Percentiles rank a stretch among this genome's conserved stretches.
phyloP scores from a whole-genome alignment of 2,888 invertebrate species.

The Drosophila emarginata region DNA sequence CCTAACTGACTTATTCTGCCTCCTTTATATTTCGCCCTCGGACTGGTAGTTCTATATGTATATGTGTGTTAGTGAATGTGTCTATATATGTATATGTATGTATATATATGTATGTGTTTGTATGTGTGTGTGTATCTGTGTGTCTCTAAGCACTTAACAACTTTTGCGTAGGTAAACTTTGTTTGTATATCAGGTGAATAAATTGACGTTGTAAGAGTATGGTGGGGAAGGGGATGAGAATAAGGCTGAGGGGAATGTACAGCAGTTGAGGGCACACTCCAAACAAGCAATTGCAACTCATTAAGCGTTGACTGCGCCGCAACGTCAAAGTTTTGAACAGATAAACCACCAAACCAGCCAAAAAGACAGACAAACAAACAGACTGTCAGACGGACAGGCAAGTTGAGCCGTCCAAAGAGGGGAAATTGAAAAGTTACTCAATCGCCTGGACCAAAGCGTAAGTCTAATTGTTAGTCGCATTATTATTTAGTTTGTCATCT shows the following conservation, averaged over 20 bases:
- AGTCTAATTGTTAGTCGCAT: no score
- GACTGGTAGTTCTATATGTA: background rate
- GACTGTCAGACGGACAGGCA: constrained; percentile 3
- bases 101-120: background rate
- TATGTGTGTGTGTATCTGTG: constrained; percentile 24
- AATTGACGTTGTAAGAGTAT: background rate
- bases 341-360: constrained; percentile 29
- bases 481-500: no score
- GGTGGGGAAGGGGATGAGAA: background rate
- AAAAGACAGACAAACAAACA: constrained; percentile 29
- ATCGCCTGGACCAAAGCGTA: no score
- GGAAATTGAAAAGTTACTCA: background rate
- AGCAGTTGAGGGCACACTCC: constrained; percentile 28
- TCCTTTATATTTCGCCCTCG: background rate
- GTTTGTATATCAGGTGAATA: constrained; percentile 17
- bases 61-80: background rate
- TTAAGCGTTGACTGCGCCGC: constrained; percentile 63
- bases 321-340: constrained; percentile 52
- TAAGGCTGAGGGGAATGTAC: background rate
- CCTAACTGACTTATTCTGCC: constrained; percentile 25
- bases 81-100: constrained; percentile 33
- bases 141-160: constrained; percentile 66
- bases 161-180: constrained; percentile 63
- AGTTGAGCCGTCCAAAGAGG: background rate
- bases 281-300: constrained; percentile 73